phyloP scores from a whole-genome alignment of 2,888 invertebrate genomes.

The Caenorhabditis sp. region DNA sequence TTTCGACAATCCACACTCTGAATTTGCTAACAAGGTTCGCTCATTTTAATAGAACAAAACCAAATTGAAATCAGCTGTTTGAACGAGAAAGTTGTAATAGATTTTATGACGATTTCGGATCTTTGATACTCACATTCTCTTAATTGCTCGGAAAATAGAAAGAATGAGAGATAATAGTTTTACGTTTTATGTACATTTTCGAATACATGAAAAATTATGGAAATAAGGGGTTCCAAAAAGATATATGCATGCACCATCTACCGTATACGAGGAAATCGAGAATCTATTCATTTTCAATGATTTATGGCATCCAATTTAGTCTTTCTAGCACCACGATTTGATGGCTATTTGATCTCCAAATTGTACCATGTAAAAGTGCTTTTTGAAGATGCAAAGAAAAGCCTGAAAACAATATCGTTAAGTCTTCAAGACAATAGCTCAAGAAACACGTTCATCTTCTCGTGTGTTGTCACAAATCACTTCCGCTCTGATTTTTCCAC shows the following conservation, averaged over 20 bases:
- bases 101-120: constrained; percentile 1
- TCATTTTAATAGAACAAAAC: background rate
- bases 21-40: constrained; percentile 62
- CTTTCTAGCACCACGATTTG: too few species aligned
- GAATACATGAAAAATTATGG: too few species aligned
- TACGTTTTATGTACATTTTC: background rate
- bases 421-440: background rate
- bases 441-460: background rate
- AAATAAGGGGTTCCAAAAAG: too few species aligned
- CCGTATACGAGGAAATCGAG: too few species aligned
- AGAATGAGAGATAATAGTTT: background rate
- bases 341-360: too few species aligned
- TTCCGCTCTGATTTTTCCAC: background rate
- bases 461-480: background rate
- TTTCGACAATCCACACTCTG: constrained; percentile 68
- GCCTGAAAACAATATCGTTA: background rate
- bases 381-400: too few species aligned
- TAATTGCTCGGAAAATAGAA: background rate
- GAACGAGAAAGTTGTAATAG: background rate
- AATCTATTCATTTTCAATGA: too few species aligned
- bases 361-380: too few species aligned
- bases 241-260: too few species aligned
- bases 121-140: background rate
- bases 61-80: background rate
- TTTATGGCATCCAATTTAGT: too few species aligned